phyloP scores from a whole-genome alignment of 35 echinoderm and acorn worm genomes.

The Ptychodera flava region DNA sequence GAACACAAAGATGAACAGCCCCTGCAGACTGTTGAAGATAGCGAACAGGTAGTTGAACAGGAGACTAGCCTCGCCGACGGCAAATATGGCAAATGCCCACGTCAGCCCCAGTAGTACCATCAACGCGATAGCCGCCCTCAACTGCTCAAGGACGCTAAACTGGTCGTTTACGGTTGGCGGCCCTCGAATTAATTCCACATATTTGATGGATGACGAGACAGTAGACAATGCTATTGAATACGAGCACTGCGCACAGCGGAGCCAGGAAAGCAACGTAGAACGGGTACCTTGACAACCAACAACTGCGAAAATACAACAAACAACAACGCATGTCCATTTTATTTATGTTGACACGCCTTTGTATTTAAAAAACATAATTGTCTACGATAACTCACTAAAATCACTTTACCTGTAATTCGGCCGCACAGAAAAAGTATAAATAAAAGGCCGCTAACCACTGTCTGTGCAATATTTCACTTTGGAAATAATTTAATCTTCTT shows the following conservation, averaged over 20 bases:
- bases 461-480: too few relatives aligned
- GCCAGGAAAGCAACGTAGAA: conserved; percentile 31
- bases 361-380: too few relatives aligned
- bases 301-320: background rate
- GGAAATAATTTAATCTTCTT: too few relatives aligned
- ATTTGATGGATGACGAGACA: conserved; percentile 19
- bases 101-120: conserved; percentile 48
- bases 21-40: too few relatives aligned
- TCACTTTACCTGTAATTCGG: conserved; percentile 36
- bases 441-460: conserved; percentile 34
- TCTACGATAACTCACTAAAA: too few relatives aligned
- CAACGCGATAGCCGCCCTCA: conserved; percentile 21
- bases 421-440: conserved; percentile 41
- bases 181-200: conserved; percentile 13
- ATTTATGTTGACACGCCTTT: too few relatives aligned
- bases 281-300: conserved; percentile 15
- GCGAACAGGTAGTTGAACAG: too few relatives aligned
- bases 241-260: conserved; percentile 26
- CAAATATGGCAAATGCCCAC: conserved; percentile 41
- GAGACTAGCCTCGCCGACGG: conserved; percentile 39
- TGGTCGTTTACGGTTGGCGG: conserved; percentile 16
- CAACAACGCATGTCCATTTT: too few relatives aligned
- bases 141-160: conserved; percentile 16
- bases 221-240: conserved; percentile 22
- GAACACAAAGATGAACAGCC: too few relatives aligned